Base-by-base conservation (phyloP, 2,113 vertebrate genomes). In the Diadophis punctatus region DNA sequence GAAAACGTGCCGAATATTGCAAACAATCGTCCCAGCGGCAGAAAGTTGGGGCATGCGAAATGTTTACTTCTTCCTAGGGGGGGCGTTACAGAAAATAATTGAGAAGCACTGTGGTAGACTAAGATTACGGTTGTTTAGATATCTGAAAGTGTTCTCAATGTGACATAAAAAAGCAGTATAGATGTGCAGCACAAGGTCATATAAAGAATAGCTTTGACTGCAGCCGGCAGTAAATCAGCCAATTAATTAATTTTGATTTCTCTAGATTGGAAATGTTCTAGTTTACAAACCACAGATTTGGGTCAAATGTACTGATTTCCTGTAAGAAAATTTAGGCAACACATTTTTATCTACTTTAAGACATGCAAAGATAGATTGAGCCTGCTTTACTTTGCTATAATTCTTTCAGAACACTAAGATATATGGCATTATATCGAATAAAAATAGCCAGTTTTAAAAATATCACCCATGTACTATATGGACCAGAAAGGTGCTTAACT, bases 141-240 rank as follows among this genome's bases (percentile, higher is more conserved):
- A 93, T 94, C 95, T 94, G 58, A 93, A 93, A 90, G 48, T 87
- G 16, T 10, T 92, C 34, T 93, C 93, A 56, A 53, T 0, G 0
- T 22, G 56, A 84, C 46, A 93, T 60, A 91, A 96, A 89, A 90
- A 96, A 93, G 93, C 46, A 96, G 92, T 91, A 92, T 34, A 58
- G 93, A 86, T 93, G 92, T 91, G 95, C 53, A 95, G 48, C 94
- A 92, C 96, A 95, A 52, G 90, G 91, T 91, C 87, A 43, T 80
- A 90, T 96, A 92, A 94, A 93, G 90, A 95, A 96, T 90, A 55
- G 27, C 23, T 93, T 95, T 91, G 96, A 97, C 93, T 94, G 95
- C 88, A 95, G 92, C 18, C 23, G 94, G 93, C 90, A 95, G 87
- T 87, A 96, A 96, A 90, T 55, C 52, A 95, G 23, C 52, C 87